Evolutionary conservation across 2,888 invertebrate species (phyloP).

Genomic region (Drosophila paucipuncta): DNA sequence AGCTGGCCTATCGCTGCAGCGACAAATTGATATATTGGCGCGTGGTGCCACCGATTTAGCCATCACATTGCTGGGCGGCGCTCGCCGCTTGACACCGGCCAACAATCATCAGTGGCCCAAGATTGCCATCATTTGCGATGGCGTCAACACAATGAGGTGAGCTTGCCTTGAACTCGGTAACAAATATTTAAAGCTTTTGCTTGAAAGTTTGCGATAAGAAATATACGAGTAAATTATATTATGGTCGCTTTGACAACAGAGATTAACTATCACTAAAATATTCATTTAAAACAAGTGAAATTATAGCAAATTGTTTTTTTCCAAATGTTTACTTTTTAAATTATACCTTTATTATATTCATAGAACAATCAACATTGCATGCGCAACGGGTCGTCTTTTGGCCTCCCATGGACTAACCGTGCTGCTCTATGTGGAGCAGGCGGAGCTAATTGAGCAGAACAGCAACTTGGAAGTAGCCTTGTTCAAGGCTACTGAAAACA

Average conservation of each 20-base stretch:
- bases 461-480: constrained; percentile 87
- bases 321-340: not conserved
- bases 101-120: constrained; percentile 95
- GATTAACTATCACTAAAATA: not conserved
- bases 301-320: not conserved
- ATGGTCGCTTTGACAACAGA: not conserved
- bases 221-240: not conserved
- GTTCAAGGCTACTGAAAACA: constrained; percentile 89
- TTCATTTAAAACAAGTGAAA: not conserved
- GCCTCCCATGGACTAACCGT: constrained; percentile 93
- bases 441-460: constrained; percentile 86
- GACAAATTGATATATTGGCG: constrained; percentile 91
- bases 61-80: constrained; percentile 93
- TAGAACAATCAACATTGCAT: constrained; percentile 88
- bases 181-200: not conserved
- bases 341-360: not conserved
- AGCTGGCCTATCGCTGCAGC: constrained; percentile 88
- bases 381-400: constrained; percentile 92
- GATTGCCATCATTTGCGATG: constrained; percentile 90
- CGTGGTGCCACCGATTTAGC: constrained; percentile 94
- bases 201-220: not conserved
- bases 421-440: constrained; percentile 87
- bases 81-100: constrained; percentile 92
- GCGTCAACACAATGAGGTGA: constrained; percentile 60
- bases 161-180: not conserved